Evolutionary conservation across 2,888 invertebrate genomes (phyloP), one percentile per base, ranked within the genome.

Genomic region (Diploptera punctata): DNA sequence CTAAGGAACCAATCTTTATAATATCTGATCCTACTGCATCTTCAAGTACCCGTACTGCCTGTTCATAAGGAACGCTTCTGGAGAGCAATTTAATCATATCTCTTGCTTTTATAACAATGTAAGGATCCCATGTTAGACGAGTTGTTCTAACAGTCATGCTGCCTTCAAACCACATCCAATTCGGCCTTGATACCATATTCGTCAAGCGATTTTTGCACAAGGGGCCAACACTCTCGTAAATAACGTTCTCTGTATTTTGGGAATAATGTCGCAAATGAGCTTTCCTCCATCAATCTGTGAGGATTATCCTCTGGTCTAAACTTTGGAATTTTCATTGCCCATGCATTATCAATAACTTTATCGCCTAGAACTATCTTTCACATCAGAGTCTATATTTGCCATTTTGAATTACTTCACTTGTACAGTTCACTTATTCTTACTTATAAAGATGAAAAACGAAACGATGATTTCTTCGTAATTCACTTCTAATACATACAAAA

Each of bases 91-190:
- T 98, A 78, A 99, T 94, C 86, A 99, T 88, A 82, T 99, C 99
- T 74, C 99, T 87, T 0, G 98, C 97, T 85, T 99, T 99, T 31
- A 99, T 88, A 57, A 99, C 95, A 69, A 98, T 93, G 78, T 93
- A 99, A 0, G 99, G 99, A 85, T 99, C 99, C 97, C 97, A 99
- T 0, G 99, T 99, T 86, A 98, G 98, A 69, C 94, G 87, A 0
- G 98, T 98, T 0, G 99, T 99, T 82, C 88, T 89, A 0, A 99
- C 99, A 0, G 92, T 90, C 93, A 99, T 94, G 78, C 95, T 97
- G 52, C 99, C 91, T 86, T 98, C 98, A 4, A 98, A n/a, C 88
- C 1, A 97, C 86, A 84, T 99, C 98, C 75, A 99, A 84, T 79
- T 98, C 97, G 0, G 94, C 95, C 79, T 91, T 90, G 10, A 99